phyloP scores from a whole-genome alignment of 2,888 invertebrate genomes.

The Neuroscelio doddi region DNA sequence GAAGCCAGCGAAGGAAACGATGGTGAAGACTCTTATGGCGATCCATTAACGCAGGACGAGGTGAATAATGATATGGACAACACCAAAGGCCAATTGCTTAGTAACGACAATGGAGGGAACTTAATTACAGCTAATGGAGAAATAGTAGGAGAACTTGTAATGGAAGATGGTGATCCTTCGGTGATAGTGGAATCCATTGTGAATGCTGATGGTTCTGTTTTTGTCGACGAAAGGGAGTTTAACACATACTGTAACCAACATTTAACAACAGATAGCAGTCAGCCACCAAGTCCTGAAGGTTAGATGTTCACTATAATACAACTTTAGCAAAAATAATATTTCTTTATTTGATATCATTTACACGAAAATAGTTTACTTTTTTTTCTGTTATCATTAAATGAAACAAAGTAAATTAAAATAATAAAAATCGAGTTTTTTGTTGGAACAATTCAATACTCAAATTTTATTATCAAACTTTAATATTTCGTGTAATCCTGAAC shows the following conservation, averaged over 20 bases:
- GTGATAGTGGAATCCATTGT: conserved; percentile 68
- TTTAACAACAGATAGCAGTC: conserved; percentile 52
- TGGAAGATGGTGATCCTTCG: conserved; percentile 67
- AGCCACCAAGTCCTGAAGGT: conserved; percentile 58
- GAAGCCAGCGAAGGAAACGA: conserved; percentile 64
- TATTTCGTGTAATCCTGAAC: no score
- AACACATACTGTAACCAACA: conserved; percentile 62
- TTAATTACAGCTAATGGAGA: conserved; percentile 63
- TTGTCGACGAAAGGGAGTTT: conserved; percentile 66
- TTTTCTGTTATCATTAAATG: no score
- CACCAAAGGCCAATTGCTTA: conserved; percentile 58
- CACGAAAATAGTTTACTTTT: no score
- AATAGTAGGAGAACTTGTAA: conserved; percentile 66
- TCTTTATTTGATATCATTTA: neutral
- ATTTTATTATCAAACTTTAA: no score
- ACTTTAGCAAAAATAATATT: neutral
- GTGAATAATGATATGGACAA: conserved; percentile 59
- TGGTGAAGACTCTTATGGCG: conserved; percentile 62
- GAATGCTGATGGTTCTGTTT: conserved; percentile 66
- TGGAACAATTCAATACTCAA: no score
- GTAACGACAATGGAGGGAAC: conserved; percentile 55
- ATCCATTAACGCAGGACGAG: conserved; percentile 61
- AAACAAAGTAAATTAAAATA: no score
- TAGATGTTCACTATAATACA: conserved; percentile 11
- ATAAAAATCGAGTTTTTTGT: no score